Conservation (phyloP, 2,113 vertebrate genomes). For the Osmerus eperlanus region DNA sequence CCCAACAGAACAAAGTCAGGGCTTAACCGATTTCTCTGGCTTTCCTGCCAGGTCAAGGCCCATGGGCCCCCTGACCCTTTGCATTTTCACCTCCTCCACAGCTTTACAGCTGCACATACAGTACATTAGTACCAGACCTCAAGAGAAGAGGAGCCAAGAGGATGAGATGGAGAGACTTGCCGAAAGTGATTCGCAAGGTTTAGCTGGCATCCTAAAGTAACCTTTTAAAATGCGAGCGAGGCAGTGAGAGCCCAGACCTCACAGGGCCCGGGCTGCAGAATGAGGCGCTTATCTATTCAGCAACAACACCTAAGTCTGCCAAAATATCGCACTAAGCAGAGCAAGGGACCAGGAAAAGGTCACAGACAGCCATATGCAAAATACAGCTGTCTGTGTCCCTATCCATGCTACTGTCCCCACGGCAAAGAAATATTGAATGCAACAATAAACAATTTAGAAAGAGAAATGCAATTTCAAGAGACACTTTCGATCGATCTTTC, state of each 20-base stretch:
- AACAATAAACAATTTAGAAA: conserved; percentile 43
- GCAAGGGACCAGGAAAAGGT: conserved; percentile 47
- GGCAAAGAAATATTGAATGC: conserved; percentile 29
- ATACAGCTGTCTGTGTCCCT: conserved; percentile 29
- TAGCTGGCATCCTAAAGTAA: conserved; percentile 55
- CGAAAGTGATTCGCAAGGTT: conserved; percentile 31
- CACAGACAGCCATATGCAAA: conserved; percentile 53
- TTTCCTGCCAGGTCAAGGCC: conserved; percentile 25
- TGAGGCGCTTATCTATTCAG: conserved; percentile 55
- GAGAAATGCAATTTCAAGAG: conserved; percentile 53
- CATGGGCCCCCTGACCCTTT: background rate
- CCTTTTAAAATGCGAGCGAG: conserved; percentile 60
- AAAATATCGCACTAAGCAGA: conserved; percentile 42
- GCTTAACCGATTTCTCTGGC: conserved; percentile 8
- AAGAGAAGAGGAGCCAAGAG: conserved; percentile 14
- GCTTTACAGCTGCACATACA: background rate
- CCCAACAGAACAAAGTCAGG: conserved; percentile 1
- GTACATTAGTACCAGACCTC: conserved; percentile 11
- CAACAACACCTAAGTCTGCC: conserved; percentile 56
- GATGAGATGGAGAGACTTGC: conserved; percentile 10
- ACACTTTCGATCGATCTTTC: conserved; percentile 46
- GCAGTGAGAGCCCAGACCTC: conserved; percentile 44
- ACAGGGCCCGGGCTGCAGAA: conserved; percentile 47
- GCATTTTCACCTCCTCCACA: background rate
- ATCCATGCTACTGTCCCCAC: conserved; percentile 9